A percentile compares a stretch with the other conserved stretches of the same genome.
These are phyloP conservation scores for Dromas ardeola DNA, from an alignment of 2,113 vertebrate species.

Conservation along the genomic window DNA sequence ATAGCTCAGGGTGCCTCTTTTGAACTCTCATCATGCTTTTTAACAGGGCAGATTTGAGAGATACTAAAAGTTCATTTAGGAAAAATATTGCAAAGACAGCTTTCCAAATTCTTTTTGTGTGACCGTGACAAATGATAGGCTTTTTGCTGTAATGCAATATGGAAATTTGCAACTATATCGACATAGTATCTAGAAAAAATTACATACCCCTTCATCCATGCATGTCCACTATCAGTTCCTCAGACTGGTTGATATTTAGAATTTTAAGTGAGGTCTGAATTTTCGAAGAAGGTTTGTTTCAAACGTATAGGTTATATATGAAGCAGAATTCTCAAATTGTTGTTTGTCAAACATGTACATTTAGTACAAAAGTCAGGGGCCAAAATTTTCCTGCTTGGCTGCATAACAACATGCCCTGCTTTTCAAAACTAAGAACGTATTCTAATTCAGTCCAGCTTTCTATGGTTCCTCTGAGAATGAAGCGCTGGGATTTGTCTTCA, in stretches of 20 bases:
- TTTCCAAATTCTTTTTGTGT: neutral
- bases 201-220: neutral
- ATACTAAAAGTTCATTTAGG: neutral
- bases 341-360: neutral
- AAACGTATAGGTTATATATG: neutral
- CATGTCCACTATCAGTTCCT: neutral
- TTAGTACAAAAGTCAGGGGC: neutral
- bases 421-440: neutral
- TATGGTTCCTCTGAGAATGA: neutral
- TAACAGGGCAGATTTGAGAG: neutral
- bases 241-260: neutral
- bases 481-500: neutral
- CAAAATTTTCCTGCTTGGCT: neutral
- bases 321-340: neutral
- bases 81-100: neutral
- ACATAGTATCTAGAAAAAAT: neutral
- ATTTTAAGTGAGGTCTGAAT: neutral
- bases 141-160: neutral
- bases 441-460: neutral
- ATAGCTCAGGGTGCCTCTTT: neutral
- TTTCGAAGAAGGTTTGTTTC: neutral
- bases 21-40: neutral
- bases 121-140: neutral
- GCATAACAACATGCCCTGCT: neutral
- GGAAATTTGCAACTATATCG: neutral